Conservation (phyloP, 1,140 invertebrate species). For the Harpegnathos saltator region DNA sequence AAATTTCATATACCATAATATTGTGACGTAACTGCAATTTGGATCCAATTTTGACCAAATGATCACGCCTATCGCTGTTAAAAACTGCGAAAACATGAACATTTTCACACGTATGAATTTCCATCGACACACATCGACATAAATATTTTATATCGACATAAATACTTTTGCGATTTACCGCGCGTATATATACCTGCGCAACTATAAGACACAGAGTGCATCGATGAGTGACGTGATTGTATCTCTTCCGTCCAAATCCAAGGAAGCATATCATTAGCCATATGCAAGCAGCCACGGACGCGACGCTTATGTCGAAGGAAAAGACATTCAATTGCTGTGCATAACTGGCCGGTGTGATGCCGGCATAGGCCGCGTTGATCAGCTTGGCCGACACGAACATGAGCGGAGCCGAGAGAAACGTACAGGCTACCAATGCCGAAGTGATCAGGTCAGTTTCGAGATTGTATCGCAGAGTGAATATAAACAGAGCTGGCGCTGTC, state of each 20-base stretch:
- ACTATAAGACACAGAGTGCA: conserved; percentile 92
- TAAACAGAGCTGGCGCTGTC: conserved; percentile 97
- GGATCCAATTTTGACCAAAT: conserved; percentile 82
- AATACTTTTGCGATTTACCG: too few species aligned
- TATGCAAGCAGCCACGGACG: conserved; percentile 90
- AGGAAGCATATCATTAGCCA: conserved; percentile 93
- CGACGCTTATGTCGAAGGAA: conserved; percentile 93
- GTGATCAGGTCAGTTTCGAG: conserved; percentile 96
- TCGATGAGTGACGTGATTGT: conserved; percentile 92
- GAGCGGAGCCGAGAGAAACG: conserved; percentile 96
- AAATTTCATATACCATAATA: conserved; percentile 77
- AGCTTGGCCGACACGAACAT: conserved; percentile 98
- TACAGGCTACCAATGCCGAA: conserved; percentile 96
- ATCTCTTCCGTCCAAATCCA: conserved; percentile 89
- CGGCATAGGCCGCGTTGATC: conserved; percentile 90
- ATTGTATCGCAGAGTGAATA: conserved; percentile 96
- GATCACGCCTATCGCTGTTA: conserved; percentile 79
- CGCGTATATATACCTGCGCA: conserved; percentile 91
- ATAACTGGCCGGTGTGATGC: conserved; percentile 89
- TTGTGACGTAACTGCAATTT: conserved; percentile 64
- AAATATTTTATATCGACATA: too few species aligned
- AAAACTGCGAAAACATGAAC: too few species aligned
- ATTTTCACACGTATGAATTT: too few species aligned
- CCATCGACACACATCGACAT: too few species aligned
- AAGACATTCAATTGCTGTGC: conserved; percentile 92